Percentiles rank a stretch among this genome's conserved stretches.
phyloP scores from a whole-genome alignment of 2,113 vertebrate species.

The Sorex fumeus region DNA sequence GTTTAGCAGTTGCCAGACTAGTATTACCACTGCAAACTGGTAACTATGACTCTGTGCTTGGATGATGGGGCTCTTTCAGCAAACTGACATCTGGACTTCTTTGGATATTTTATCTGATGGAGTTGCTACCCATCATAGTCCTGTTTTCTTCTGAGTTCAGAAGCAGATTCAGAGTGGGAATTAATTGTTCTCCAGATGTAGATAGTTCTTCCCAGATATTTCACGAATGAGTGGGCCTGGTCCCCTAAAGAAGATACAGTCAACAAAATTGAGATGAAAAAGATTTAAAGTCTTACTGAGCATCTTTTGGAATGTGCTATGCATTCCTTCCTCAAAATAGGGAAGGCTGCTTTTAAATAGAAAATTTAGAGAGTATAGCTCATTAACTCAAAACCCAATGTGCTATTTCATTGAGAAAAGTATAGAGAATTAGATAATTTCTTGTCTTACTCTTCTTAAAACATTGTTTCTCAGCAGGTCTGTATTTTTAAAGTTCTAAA shows the following conservation, averaged over 20 bases:
- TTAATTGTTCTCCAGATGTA: accelerated
- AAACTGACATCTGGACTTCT: background rate
- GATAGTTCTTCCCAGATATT: background rate
- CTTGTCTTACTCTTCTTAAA: background rate
- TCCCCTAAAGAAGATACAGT: background rate
- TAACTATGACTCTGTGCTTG: background rate
- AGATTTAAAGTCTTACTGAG: background rate
- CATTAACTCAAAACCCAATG: background rate
- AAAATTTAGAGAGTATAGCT: background rate
- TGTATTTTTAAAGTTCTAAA: background rate
- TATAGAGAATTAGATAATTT: background rate
- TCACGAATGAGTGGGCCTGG: background rate
- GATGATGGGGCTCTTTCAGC: background rate
- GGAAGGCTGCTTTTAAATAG: background rate
- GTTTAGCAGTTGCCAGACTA: background rate
- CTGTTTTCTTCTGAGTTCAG: background rate
- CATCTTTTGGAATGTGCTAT: background rate
- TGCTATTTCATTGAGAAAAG: background rate
- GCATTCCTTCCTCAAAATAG: background rate
- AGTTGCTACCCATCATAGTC: background rate
- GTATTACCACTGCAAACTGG: background rate
- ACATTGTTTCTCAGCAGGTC: background rate
- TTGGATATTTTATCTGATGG: background rate
- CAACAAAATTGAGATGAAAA: background rate
- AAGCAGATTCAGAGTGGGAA: background rate